These are phyloP conservation scores for Taenioides sp. DNA, from an alignment of 2,797 vertebrate genomes.

Conservation along the genomic window DNA sequence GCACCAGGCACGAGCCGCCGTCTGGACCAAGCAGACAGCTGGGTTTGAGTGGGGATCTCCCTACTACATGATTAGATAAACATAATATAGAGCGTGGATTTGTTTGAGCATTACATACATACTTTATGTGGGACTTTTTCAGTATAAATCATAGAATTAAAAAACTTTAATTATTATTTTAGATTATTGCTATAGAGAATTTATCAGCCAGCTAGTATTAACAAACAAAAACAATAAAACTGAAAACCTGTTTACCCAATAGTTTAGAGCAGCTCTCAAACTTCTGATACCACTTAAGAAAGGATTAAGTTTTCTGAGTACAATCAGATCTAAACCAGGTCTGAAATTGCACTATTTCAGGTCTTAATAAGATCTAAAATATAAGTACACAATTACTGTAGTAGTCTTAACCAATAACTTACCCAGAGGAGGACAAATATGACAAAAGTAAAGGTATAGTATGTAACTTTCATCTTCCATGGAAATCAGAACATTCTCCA, in stretches of 20 bases:
- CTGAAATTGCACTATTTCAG: background rate
- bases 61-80: slow-evolving; percentile 35
- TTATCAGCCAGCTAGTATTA: too few relatives aligned
- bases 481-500: too few relatives aligned
- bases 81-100: slow-evolving; percentile 13
- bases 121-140: background rate
- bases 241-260: too few relatives aligned
- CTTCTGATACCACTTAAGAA: too few relatives aligned
- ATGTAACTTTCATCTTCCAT: too few relatives aligned
- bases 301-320: background rate
- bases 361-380: background rate
- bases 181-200: too few relatives aligned
- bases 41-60: slow-evolving; percentile 28
- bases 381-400: background rate
- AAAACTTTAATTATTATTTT: background rate
- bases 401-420: background rate
- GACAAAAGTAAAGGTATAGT: background rate
- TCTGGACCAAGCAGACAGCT: slow-evolving; percentile 70
- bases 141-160: too few relatives aligned
- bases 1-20: slow-evolving; percentile 68
- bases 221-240: too few relatives aligned
- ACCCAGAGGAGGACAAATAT: background rate
- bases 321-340: background rate
- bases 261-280: background rate
- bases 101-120: background rate